phyloP scores from a whole-genome alignment of 30 jellyfish, hydroid and myxozoan species.

The Catostylus mosaicus region DNA sequence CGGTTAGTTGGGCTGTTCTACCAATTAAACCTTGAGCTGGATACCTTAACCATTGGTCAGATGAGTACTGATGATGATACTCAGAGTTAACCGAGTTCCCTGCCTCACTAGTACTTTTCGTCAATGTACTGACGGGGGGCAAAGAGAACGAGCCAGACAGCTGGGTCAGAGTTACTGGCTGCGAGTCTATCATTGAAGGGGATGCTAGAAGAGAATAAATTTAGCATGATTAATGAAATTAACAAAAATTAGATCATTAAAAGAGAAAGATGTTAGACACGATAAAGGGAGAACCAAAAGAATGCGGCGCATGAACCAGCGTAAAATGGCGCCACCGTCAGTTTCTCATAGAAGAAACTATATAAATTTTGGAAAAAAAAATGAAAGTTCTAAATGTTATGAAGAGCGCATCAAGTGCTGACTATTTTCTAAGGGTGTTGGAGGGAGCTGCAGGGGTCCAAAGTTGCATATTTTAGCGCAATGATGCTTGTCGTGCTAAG shows the following conservation, averaged over 20 bases:
- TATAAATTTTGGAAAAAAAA: too few relatives aligned
- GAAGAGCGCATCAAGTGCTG: too few relatives aligned
- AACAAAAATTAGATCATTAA: neutral
- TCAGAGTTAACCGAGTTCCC: constrained; percentile 62
- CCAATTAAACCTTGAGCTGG: constrained; percentile 80
- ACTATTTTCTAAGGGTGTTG: too few relatives aligned
- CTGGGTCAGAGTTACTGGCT: constrained; percentile 64
- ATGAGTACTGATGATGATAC: constrained; percentile 58
- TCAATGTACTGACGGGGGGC: constrained; percentile 99
- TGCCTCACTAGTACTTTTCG: constrained; percentile 86
- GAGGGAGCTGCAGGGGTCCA: too few relatives aligned
- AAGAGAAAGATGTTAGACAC: too few relatives aligned
- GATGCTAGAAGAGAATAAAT: constrained; percentile 62
- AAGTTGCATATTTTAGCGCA: too few relatives aligned
- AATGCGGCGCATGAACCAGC: too few relatives aligned
- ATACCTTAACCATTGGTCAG: constrained; percentile 86
- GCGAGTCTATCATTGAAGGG: constrained; percentile 77
- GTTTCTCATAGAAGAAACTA: too few relatives aligned
- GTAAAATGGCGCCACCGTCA: too few relatives aligned
- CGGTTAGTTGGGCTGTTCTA: constrained; percentile 67
- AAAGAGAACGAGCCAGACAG: constrained; percentile 75
- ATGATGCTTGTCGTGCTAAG: too few relatives aligned
- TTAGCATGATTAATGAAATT: constrained; percentile 19
- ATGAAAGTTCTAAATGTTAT: too few relatives aligned
- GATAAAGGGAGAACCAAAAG: too few relatives aligned